A percentile compares a stretch with the other conserved stretches of the same genome.
Conservation (phyloP, 2,113 vertebrate species). For the human (Homo sapiens) region DNA sequence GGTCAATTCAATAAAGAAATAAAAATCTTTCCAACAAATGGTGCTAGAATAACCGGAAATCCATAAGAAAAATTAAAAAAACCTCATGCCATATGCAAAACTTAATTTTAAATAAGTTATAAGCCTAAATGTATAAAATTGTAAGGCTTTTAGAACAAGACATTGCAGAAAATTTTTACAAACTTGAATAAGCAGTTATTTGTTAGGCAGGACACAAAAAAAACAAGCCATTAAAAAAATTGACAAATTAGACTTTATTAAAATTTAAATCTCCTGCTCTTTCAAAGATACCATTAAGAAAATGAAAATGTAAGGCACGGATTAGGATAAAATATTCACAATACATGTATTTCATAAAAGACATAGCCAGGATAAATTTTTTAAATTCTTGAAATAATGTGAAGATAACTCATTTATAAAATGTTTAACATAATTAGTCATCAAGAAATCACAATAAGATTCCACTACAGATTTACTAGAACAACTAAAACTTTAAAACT, state of each 20-base stretch:
- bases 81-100: not conserved
- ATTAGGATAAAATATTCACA: not conserved
- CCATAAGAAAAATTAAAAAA: not conserved
- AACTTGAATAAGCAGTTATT: not conserved
- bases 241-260: not conserved
- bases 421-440: not conserved
- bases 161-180: not conserved
- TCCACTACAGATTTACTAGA: not conserved
- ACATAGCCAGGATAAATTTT: not conserved
- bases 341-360: not conserved
- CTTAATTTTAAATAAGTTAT: not conserved
- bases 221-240: not conserved
- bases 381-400: not conserved
- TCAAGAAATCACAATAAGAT: not conserved
- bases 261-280: not conserved
- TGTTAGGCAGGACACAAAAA: not conserved
- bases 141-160: conserved; percentile 5
- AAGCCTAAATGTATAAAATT: not conserved
- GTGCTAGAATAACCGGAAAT: not conserved
- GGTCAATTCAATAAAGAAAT: not conserved
- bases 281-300: not conserved
- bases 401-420: not conserved
- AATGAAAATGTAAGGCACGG: not conserved
- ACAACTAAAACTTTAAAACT: not conserved
- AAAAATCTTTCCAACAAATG: not conserved